Evolutionary conservation across 2,888 invertebrate species (phyloP), one percentile per base, ranked within the genome.

Genomic region (Exephanes ischioxanthus): DNA sequence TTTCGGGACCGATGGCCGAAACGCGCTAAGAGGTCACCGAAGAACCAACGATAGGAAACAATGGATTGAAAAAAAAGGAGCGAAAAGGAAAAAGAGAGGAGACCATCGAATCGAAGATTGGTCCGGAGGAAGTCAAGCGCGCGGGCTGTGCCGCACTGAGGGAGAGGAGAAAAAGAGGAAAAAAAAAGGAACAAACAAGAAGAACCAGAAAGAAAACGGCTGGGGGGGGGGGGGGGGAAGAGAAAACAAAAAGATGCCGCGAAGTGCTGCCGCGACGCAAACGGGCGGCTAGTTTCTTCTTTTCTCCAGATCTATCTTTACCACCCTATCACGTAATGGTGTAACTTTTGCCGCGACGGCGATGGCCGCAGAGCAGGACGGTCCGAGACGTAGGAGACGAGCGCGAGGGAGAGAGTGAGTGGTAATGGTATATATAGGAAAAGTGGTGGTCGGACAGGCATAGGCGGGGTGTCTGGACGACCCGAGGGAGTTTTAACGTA

Each of bases 401-500:
- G 68, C 14, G 48, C 22, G 33, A 33, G 63, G 30, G 61, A 72
- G 70, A 22, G 51, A 14, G 58, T 22, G 16, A 61, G 33, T 22
- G 51, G 30, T 41, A 45, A 37, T 22, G 66, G 22, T 26, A 6
- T 33, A 14, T 63, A 33, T 30, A 33, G 33, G 33, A 63, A 63
- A 30, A 63, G 63, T 26, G 71, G 75, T 16, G 33, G 37, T 41
- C 45, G 79, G 77, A 75, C 68, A 61, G 63, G 66, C 67, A 51
- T 41, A 75, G 78, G 45, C 67, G 70, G 81, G 75, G 73, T 83
- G 86, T 84, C 72, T 79, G 87, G 86, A 88, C 86, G 89, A 88
- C 88, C 89, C 91, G 33, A 79, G 92, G 89, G 91, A 92, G 91
- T 92, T 93, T 92, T 92, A 93, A 93, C 92, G 91, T 92, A 93